phyloP scores from a whole-genome alignment of 2,888 invertebrate species.

The Agonum fuliginosum region DNA sequence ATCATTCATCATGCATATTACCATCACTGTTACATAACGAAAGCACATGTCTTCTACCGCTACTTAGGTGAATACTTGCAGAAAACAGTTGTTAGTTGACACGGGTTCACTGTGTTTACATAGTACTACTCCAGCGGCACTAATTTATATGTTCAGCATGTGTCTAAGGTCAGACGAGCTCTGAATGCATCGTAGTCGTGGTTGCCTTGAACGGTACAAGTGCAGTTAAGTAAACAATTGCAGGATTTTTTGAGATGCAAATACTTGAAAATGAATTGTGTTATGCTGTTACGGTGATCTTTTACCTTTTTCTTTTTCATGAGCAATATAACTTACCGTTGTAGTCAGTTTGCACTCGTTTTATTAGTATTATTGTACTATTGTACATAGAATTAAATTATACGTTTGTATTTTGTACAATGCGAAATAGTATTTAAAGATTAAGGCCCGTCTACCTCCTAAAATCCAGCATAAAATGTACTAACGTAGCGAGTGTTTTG shows the following conservation, averaged over 20 bases:
- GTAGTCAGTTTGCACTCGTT: too few relatives aligned
- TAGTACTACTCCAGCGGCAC: slow-evolving; percentile 40
- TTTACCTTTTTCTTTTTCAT: too few relatives aligned
- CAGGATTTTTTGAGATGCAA: background rate
- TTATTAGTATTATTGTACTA: too few relatives aligned
- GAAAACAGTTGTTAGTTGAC: slow-evolving; percentile 33
- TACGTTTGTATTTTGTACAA: too few relatives aligned
- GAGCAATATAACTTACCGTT: too few relatives aligned
- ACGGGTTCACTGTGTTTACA: slow-evolving; percentile 47
- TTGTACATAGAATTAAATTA: too few relatives aligned
- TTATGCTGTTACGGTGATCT: too few relatives aligned
- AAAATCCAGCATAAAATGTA: too few relatives aligned
- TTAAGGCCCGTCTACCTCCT: too few relatives aligned
- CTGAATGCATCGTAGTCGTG: slow-evolving; percentile 30
- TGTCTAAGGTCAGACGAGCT: slow-evolving; percentile 48
- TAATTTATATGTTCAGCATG: slow-evolving; percentile 56
- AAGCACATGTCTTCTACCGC: slow-evolving; percentile 7
- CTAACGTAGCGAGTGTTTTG: too few relatives aligned
- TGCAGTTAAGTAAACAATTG: slow-evolving; percentile 49
- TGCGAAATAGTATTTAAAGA: too few relatives aligned
- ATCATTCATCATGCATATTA: background rate
- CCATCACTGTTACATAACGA: slow-evolving; percentile 13
- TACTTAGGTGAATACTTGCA: background rate
- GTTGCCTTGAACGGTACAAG: slow-evolving; percentile 47
- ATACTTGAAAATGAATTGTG: background rate